Base-by-base conservation (phyloP, 2,888 invertebrate species). In the Margaritifera margaritifera region DNA sequence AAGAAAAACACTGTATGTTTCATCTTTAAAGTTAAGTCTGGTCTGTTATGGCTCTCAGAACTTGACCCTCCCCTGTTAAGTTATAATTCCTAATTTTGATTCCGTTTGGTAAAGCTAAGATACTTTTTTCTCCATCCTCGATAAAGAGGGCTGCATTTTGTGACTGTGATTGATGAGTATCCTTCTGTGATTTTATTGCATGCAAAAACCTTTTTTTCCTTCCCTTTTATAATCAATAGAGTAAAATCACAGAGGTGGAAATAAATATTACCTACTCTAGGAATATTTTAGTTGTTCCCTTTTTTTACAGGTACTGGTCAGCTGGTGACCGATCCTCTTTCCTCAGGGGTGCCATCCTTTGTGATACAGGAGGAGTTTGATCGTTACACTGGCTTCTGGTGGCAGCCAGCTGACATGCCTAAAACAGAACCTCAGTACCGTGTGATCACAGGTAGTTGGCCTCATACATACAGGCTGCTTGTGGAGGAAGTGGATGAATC, bases 361-460 rank as follows among this genome's bases (percentile, higher is more conserved):
- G 97, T 99, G 0, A 97, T 97, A 89, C 99, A 99, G 90, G 99
- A 99, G 89, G 99, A 99, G 91, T 98, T 99, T 90, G 95, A 95
- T 78, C 92, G 98, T 53, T 99, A 97, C 89, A 96, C 95, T 69
- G 99, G 98, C 0, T 98, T 96, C 90, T 99, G 99, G 99, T 99
- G 99, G 99, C 96, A 97, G 86, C 96, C 97, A 20, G 60, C 24
- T 22, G 57, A 54, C 51, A 19, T 4, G n/a, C 4, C 8, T 22
- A n/a, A 22, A 63, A 54, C 24, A 64, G 55, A 31, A n/a, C 31
- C 63, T 42, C 18, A 18, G 27, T 25, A 31, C 4, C 25, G 20
- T 25, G 25, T 24, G 15, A 25, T 20, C n/a, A 22, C 27, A 31
- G 52, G n/a, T 20, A 25, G 54, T 18, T 51, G 53, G 4, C 20